Conservation (phyloP, 1,140 invertebrate species). For the Leptinotarsa texana region DNA sequence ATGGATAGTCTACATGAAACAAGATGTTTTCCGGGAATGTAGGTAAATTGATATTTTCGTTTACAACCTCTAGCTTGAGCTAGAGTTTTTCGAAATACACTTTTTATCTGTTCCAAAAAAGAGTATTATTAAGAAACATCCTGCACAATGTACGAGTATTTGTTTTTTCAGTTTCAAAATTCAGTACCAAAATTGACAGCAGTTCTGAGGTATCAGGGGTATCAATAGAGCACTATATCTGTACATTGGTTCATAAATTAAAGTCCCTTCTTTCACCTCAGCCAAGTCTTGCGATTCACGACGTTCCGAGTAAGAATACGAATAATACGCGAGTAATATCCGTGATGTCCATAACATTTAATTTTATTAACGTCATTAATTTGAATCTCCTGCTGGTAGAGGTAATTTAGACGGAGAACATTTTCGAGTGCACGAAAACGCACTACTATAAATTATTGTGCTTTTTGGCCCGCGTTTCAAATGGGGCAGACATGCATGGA, state of each 20-base stretch:
- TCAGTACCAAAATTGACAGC: too few relatives aligned
- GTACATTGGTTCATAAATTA: background rate
- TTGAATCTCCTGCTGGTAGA: background rate
- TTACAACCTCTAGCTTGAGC: too few relatives aligned
- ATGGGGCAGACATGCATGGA: background rate
- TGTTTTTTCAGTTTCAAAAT: too few relatives aligned
- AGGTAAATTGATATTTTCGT: too few relatives aligned
- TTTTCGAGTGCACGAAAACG: conserved; percentile 2
- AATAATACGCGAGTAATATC: conserved; percentile 8
- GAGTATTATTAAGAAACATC: too few relatives aligned
- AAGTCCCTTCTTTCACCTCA: background rate
- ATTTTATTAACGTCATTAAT: conserved; percentile 7
- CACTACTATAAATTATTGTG: conserved; percentile 3
- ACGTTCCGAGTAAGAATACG: background rate
- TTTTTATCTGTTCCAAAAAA: too few relatives aligned
- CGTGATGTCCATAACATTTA: conserved; percentile 3
- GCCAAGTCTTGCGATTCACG: background rate
- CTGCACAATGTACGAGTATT: too few relatives aligned
- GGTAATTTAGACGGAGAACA: conserved; percentile 1
- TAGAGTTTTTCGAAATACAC: too few relatives aligned
- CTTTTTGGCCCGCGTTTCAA: conserved; percentile 1
- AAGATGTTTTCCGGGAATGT: too few relatives aligned
- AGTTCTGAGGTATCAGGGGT: too few relatives aligned
- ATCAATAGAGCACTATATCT: too few relatives aligned
- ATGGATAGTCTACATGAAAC: too few relatives aligned